Conservation (phyloP, 2,797 vertebrate species). For the Tenualosa thibaudeaui region DNA sequence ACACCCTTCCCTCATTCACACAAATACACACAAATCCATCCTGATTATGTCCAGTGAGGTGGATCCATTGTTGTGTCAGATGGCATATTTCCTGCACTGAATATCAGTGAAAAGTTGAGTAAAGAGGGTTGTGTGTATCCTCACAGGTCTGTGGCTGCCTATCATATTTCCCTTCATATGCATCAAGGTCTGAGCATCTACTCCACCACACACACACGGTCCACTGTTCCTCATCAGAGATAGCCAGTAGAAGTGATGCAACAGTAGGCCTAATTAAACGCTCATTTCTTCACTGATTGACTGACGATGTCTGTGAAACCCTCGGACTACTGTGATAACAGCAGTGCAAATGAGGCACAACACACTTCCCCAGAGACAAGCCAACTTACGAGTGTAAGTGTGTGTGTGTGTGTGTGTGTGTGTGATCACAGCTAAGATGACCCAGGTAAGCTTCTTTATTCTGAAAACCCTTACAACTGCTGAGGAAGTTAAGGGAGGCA, state of each 20-base stretch:
- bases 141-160: background rate
- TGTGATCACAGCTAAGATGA: background rate
- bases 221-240: background rate
- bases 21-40: background rate
- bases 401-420: background rate
- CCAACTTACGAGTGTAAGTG: background rate
- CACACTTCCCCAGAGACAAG: background rate
- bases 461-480: background rate
- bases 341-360: background rate
- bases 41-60: background rate
- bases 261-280: background rate
- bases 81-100: background rate
- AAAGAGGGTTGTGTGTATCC: background rate
- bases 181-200: background rate
- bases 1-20: conserved; percentile 4
- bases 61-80: background rate
- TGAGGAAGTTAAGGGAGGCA: background rate
- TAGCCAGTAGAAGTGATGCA: background rate
- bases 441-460: background rate
- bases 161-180: background rate
- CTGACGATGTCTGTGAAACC: background rate
- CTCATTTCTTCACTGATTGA: background rate
- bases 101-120: background rate
- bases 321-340: background rate
- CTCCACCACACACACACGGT: background rate